Evolutionary conservation across 1,140 invertebrate species (phyloP), one percentile per base, ranked within the genome.

Genomic region (Drosophila pandora): DNA sequence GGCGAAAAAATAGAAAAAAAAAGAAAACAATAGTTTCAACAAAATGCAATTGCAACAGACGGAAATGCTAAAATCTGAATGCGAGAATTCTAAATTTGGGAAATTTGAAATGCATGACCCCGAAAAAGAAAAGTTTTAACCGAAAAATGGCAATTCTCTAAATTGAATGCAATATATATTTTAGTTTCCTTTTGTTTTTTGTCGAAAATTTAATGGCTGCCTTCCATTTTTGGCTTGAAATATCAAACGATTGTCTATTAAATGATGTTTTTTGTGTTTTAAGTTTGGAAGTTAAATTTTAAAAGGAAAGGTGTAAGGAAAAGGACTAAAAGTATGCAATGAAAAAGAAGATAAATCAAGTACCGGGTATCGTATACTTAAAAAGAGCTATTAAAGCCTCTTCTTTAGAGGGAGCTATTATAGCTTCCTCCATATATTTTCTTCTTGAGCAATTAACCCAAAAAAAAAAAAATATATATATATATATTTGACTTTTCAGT

Each of bases 391-490:
- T 28, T 28, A 28, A 6, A 6, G 25, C 0, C 25, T 7, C 3
- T 28, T 28, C 25, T 7, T 28, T n/a, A n/a, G n/a, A n/a, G n/a
- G n/a, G n/a, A 28, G 1, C 25, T 28, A 6, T 28, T 10, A 37
- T n/a, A 37, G 12, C 4, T 0, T n/a, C 0, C 10, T 3, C 3
- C 2, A 12, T 37, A 28, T 5, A 28, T 34, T 17, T 17, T 7
- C 2, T 45, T 17, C 1, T n/a, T 21, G 21, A 50, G 41, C 62
- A 67, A 63, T 63, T 63, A 63, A 67, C 21, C 57, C 30, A 13
- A 21, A 21, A 3, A 37, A 37, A 37, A n/a, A n/a, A n/a, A n/a
- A n/a, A n/a, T n/a, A n/a, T n/a, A 37, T 17, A 17, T 17, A 17
- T 17, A 4, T 6, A 28, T 28, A n/a, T 10, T 25, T 23, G 32